Evolutionary conservation across 2,797 vertebrate genomes (phyloP), one percentile per base, ranked within the genome.

Genomic region (Enteromius unitaeniatus): DNA sequence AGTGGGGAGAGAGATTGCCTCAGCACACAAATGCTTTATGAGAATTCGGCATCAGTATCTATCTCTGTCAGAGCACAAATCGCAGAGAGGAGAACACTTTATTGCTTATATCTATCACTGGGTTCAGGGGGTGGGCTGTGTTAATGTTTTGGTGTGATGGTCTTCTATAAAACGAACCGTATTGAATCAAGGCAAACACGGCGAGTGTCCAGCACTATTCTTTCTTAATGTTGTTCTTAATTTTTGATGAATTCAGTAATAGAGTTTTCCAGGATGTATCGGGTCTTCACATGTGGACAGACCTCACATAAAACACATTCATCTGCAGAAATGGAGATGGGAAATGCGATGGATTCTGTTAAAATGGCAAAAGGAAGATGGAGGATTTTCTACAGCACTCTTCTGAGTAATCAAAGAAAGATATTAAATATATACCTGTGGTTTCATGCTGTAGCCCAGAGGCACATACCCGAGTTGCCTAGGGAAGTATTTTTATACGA

Each of bases 341-440:
- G 88, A 82, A 88, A 89, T 80, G 23, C 81, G 89, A 81, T 85
- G 40, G 86, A 86, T 84, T 82, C 42, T 7, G 86, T 84, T 10
- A 79, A 86, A 64, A 74, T 86, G 23, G 28, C 58, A 19, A 55
- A 47, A 78, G 42, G 40, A 58, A 58, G 31, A 70, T 69, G 47
- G 69, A 83, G 58, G 47, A 78, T 62, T 53, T 84, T 79, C 88
- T 85, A 80, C 37, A 84, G 81, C 69, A 89, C 88, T 90, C 86
- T 88, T 92, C 87, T 91, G 89, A 87, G 89, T 89, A 86, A 87
- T 91, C 90, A 94, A 93, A 91, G 90, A 81, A 87, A 88, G 88
- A 90, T 91, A 92, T 94, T 93, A 93, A 92, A 94, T 90, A 90
- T 93, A 91, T 93, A 94, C 93, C 92, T 94, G 94, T 93, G 92